Evolutionary conservation across 2,113 vertebrate species (phyloP), one percentile per base, ranked within the genome.

Genomic region (Percina caprodes): DNA sequence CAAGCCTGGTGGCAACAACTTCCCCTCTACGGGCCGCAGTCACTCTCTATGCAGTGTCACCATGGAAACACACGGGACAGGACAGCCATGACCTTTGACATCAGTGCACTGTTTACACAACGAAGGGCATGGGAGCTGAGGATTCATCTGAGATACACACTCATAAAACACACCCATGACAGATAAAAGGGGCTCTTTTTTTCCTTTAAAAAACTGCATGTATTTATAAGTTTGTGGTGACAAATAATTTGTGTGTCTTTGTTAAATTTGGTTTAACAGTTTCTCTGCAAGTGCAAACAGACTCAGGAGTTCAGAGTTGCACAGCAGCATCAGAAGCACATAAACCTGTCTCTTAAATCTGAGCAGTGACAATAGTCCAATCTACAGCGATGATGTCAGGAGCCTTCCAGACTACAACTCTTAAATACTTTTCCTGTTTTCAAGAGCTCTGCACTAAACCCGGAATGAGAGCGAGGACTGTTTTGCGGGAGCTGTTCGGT

Each of bases 321-420:
- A 67, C 66, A 65, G 48, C 30, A 42, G 46, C 67, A 67, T 56
- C 77, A 59, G 24, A 48, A 74, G 14, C 56, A 79, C 72, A 82
- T 92, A 88, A 91, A 89, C 3, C 86, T 79, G 85, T 82, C 91
- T 88, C 83, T 62, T 90, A 91, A 92, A 92, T 93, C 89, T 80
- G 68, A 62, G 35, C 60, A 1, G 76, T 84, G 69, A 90, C 91
- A 92, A 93, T 89, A 52, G 91, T 62, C 54, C 39, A n/a, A 69
- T 77, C 52, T 39, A 7, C 10, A 24, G 26, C 48, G 35, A 30
- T 63, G 70, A 70, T 76, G 75, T 77, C 81, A 74, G 23, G 65
- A 81, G 83, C 63, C 66, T 71, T 82, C 59, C 55, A 5, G 16
- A 33, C 51, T 48, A 51, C 19, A 69, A 56, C 59, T 48, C 60